A percentile compares a stretch with the other conserved stretches of the same genome.
Conservation (phyloP, 2,888 invertebrate genomes). For the Drosophila demipolita region DNA sequence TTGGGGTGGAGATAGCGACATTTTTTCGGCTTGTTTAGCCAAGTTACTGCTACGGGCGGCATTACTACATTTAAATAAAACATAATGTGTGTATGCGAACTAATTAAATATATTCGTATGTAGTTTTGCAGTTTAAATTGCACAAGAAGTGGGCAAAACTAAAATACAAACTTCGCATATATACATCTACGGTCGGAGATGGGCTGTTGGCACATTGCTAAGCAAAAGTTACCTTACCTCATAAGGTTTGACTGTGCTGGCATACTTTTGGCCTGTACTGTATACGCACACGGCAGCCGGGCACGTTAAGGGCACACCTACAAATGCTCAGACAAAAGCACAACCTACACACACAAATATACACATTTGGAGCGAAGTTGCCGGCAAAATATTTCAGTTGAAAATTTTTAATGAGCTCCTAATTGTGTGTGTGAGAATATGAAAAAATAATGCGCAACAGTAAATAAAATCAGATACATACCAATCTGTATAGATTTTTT, state of each 20-base stretch:
- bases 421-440: conserved; percentile 53
- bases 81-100: conserved; percentile 61
- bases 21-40: conserved; percentile 45
- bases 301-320: conserved; percentile 26
- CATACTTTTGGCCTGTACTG: conserved; percentile 50
- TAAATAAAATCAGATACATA: conserved; percentile 36
- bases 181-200: conserved; percentile 10
- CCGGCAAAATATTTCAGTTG: conserved; percentile 81
- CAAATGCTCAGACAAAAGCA: conserved; percentile 11
- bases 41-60: conserved; percentile 42
- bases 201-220: conserved; percentile 23
- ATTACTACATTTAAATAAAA: conserved; percentile 52
- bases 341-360: conserved; percentile 10
- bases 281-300: conserved; percentile 35
- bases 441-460: conserved; percentile 30
- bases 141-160: conserved; percentile 62
- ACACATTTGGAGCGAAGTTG: conserved; percentile 58
- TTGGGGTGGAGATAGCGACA: not conserved
- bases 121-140: conserved; percentile 69
- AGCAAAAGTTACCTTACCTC: conserved; percentile 15
- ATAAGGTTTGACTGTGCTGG: conserved; percentile 7
- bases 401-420: conserved; percentile 79
- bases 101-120: conserved; percentile 77
- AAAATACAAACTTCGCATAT: conserved; percentile 51
- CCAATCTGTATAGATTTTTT: conserved; percentile 27